phyloP scores from a whole-genome alignment of 1,140 invertebrate species.

The Panagrolaimus sp. region DNA sequence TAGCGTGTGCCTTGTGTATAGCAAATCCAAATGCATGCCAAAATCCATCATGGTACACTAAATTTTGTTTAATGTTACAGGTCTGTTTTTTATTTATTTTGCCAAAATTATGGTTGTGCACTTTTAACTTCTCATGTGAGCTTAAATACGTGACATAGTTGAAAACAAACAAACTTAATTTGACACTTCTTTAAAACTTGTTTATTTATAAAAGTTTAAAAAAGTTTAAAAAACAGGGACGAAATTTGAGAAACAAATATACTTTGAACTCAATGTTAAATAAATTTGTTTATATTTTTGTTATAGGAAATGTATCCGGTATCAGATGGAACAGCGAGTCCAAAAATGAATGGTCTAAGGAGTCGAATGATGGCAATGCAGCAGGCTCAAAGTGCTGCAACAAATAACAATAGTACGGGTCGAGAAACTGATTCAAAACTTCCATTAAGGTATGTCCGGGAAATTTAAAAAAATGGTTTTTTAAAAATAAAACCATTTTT shows the following conservation, averaged over 20 bases:
- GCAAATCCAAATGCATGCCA: slow-evolving; percentile 57
- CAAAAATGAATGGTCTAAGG: slow-evolving; percentile 57
- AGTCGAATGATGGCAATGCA: slow-evolving; percentile 53
- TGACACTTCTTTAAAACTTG: no score
- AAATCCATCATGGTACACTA: slow-evolving; percentile 56
- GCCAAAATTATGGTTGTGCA: no score
- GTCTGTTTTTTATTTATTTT: slow-evolving; percentile 26
- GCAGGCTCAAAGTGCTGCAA: slow-evolving; percentile 4
- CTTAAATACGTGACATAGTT: no score
- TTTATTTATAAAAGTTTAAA: no score
- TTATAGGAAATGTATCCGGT: slow-evolving; percentile 57
- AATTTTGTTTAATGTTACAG: slow-evolving; percentile 57
- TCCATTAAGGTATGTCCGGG: not conserved
- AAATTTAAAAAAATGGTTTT: no score
- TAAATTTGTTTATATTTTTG: not conserved
- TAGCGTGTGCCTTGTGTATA: slow-evolving; percentile 58
- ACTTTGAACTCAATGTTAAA: no score
- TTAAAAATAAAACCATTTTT: no score
- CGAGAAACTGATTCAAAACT: slow-evolving; percentile 13
- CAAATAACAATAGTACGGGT: slow-evolving; percentile 19
- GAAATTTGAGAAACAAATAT: no score
- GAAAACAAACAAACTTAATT: no score
- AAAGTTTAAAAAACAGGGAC: no score
- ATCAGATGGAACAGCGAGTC: slow-evolving; percentile 38
- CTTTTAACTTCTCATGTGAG: no score